Evolutionary conservation across 2,888 invertebrate species (phyloP).

Genomic region (Thecocarcelia acutangulata): DNA sequence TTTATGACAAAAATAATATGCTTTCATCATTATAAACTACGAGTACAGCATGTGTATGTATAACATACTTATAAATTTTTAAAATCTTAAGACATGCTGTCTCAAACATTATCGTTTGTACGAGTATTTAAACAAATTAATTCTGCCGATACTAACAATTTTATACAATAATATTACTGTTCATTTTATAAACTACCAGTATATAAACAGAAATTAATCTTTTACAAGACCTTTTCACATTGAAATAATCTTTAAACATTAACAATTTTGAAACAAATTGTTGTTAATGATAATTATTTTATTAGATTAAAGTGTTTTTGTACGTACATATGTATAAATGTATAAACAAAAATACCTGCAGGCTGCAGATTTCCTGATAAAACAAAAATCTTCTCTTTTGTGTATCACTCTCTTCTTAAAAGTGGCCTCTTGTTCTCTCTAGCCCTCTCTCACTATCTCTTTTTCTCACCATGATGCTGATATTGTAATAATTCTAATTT

Average conservation of each 20-base stretch:
- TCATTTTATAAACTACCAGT: not conserved
- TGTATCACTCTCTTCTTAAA: not conserved
- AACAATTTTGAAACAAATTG: constrained; percentile 37
- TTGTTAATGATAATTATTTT: constrained; percentile 25
- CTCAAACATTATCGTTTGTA: constrained; percentile 17
- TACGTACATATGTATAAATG: not conserved
- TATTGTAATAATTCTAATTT: constrained; percentile 20
- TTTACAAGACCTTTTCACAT: constrained; percentile 25
- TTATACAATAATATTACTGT: not conserved
- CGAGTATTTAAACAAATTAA: constrained; percentile 17
- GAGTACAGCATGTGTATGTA: no score
- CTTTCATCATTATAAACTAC: not conserved
- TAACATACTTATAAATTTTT: constrained; percentile 5
- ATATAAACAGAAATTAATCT: constrained; percentile 29
- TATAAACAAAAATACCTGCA: constrained; percentile 51
- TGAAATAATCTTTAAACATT: constrained; percentile 32
- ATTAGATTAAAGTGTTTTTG: constrained; percentile 9
- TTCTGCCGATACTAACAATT: constrained; percentile 25
- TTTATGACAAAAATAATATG: constrained; percentile 1
- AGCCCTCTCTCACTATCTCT: constrained; percentile 24
- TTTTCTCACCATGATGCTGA: not conserved
- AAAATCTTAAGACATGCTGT: constrained; percentile 34
- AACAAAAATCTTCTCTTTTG: constrained; percentile 7
- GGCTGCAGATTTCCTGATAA: constrained; percentile 25
- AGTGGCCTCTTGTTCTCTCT: constrained; percentile 6